Base-by-base conservation (phyloP, 2,888 invertebrate species). In the Mythimna loreyi region DNA sequence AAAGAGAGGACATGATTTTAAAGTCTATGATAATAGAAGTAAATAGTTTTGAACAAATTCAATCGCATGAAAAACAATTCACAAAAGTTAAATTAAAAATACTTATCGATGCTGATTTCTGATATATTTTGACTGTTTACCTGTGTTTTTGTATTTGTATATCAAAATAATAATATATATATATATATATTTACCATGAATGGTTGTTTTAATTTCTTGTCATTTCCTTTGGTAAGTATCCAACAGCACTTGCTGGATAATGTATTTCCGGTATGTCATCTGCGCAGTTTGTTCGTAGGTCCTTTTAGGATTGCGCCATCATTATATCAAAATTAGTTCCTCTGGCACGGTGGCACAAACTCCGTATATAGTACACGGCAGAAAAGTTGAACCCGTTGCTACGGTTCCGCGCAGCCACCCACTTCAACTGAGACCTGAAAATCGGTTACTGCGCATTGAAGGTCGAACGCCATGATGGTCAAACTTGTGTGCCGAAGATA, bases 81-180 rank as follows among this genome's bases (percentile, higher is more conserved):
- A 5, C 19, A 40, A 40, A 16, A 40, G 40, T 19, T 19, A 40
- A 40, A 40, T 19, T 40, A 36, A 13, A 6, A 40, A 40, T n/a
- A n/a, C 16, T 50, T 25, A 50, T 25, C 16, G 19, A 28, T 25
- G 3, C 50, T 6, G 23, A 6, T 16, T 50, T 25, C 5, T 49
- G 13, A 49, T 49, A 23, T 49, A 11, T 47, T 4, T 23, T 47
- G 47, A 50, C 7, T 50, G 50, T 50, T 6, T 50, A 30, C 30
- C n/a, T 30, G 53, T n/a, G n/a, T n/a, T n/a, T n/a, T n/a, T n/a
- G n/a, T n/a, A n/a, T n/a, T n/a, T n/a, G n/a, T n/a, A n/a, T 19
- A 52, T 19, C 19, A 53, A 53, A 30, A 53, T n/a, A n/a, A n/a
- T 53, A 33, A 30, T 53, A 33, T n/a, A 21, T n/a, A n/a, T n/a